Conservation (phyloP, 2,797 vertebrate genomes). For the Diceros bicornis region DNA sequence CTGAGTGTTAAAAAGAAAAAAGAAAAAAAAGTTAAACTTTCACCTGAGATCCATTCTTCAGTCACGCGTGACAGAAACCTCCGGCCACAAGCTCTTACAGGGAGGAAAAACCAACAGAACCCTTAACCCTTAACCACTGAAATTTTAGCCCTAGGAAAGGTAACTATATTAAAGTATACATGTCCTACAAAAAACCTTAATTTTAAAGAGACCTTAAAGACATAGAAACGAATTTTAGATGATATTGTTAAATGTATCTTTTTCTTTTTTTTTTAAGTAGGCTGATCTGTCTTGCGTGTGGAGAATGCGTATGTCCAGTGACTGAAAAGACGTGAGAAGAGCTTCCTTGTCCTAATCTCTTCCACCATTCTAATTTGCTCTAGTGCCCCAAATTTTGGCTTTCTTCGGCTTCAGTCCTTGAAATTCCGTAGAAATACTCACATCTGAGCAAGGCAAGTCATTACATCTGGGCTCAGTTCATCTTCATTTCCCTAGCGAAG, state of each 20-base stretch:
- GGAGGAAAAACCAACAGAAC: slow-evolving; percentile 33
- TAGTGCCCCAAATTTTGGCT: background rate
- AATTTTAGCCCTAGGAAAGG: background rate
- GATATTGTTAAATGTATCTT: background rate
- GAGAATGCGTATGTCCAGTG: background rate
- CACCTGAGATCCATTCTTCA: slow-evolving; percentile 41
- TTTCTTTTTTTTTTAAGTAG: background rate
- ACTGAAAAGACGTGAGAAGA: background rate
- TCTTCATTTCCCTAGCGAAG: background rate
- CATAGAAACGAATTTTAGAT: background rate
- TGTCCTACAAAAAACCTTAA: slow-evolving; percentile 28
- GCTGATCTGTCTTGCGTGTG: background rate
- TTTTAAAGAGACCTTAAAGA: slow-evolving; percentile 10
- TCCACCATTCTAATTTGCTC: background rate
- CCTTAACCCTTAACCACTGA: background rate
- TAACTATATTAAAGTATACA: background rate
- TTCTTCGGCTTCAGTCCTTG: background rate
- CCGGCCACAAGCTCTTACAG: background rate
- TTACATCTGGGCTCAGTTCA: background rate
- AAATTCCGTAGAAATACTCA: background rate
- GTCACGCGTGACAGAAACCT: background rate
- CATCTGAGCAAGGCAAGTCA: background rate
- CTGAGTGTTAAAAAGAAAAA: background rate
- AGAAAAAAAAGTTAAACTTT: background rate
- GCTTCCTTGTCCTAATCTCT: background rate